Conservation (phyloP, 2,888 invertebrate species). For the Stomorhina lunata region DNA sequence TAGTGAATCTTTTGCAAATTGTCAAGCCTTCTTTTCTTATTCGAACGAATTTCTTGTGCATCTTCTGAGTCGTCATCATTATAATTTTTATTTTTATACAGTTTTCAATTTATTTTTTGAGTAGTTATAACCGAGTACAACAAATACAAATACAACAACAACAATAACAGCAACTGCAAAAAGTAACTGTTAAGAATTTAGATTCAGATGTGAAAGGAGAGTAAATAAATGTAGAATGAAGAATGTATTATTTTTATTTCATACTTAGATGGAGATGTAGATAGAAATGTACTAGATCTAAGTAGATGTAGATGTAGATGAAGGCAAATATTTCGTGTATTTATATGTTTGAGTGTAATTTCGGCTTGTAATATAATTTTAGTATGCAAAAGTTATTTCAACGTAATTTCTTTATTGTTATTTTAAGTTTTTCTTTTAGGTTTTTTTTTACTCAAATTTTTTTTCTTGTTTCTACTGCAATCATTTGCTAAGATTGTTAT, state of each 20-base stretch:
- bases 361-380: conserved; percentile 16
- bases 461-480: conserved; percentile 3
- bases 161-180: neutral
- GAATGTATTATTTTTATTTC: neutral
- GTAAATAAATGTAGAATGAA: neutral
- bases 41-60: conserved; percentile 21
- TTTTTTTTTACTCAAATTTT: neutral
- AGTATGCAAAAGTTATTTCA: conserved; percentile 33
- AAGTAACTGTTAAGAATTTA: neutral
- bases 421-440: conserved; percentile 26
- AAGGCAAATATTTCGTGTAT: neutral
- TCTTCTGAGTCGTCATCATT: conserved; percentile 40
- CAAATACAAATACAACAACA: neutral
- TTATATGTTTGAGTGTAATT: neutral
- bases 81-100: conserved; percentile 29
- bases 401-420: conserved; percentile 53
- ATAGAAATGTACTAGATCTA: no score
- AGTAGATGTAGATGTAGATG: no score
- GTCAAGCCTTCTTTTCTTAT: conserved; percentile 26
- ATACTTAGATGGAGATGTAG: neutral
- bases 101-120: neutral
- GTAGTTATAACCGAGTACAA: conserved; percentile 1
- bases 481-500: conserved; percentile 45
- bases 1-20: conserved; percentile 11
- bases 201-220: neutral